Conservation (phyloP, 2,113 vertebrate species). For the Aviceda subcristata region DNA sequence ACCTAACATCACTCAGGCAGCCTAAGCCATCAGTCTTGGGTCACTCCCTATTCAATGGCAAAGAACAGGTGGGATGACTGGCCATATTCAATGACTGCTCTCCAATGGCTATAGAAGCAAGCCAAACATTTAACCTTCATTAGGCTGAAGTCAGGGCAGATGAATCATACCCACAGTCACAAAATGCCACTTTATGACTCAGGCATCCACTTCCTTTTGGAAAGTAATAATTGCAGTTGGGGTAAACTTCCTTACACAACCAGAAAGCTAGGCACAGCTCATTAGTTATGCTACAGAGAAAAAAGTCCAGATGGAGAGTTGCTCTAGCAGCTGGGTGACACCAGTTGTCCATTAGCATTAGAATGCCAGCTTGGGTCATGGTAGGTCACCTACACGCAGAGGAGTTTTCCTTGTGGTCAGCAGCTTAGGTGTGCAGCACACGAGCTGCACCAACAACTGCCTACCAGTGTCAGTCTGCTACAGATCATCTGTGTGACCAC, state of each 20-base stretch:
- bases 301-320: background rate
- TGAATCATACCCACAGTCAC: background rate
- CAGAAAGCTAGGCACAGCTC: background rate
- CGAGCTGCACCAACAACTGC: background rate
- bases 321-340: background rate
- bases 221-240: background rate
- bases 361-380: background rate
- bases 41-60: background rate
- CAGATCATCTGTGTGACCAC: background rate
- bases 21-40: background rate
- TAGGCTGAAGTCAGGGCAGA: background rate
- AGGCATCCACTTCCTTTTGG: background rate
- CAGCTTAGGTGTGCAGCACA: background rate
- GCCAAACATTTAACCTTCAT: background rate
- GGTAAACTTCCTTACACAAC: background rate
- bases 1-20: background rate
- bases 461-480: background rate
- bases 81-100: background rate
- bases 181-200: background rate
- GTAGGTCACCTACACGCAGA: background rate
- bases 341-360: background rate
- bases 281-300: background rate
- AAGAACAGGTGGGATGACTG: background rate
- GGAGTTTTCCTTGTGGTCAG: background rate
- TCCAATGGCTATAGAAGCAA: background rate